These are phyloP conservation scores for Athripsodes cinereus DNA, from an alignment of 2,888 invertebrate species.

Conservation along the genomic window DNA sequence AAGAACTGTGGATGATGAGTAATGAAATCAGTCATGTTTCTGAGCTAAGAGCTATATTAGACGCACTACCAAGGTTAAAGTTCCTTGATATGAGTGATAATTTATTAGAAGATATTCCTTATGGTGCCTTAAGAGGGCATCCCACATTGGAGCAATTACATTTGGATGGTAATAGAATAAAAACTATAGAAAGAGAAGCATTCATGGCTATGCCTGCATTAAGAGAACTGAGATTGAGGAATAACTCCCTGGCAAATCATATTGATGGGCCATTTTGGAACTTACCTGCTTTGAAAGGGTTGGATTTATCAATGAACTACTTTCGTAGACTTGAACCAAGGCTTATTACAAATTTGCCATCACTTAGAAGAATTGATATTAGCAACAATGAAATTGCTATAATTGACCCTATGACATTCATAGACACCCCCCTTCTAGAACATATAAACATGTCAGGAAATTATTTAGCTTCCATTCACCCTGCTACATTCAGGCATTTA, in stretches of 20 bases:
- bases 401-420: conserved; percentile 68
- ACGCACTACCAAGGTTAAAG: conserved; percentile 69
- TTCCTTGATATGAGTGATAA: conserved; percentile 77
- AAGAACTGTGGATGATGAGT: conserved; percentile 69
- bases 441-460: conserved; percentile 76
- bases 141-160: conserved; percentile 74
- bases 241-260: conserved; percentile 73
- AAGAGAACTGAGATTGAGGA: conserved; percentile 72
- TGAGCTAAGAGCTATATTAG: conserved; percentile 67
- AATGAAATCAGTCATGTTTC: conserved; percentile 72
- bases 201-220: conserved; percentile 79
- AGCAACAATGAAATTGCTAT: conserved; percentile 65
- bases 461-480: conserved; percentile 62
- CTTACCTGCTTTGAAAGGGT: conserved; percentile 74
- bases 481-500: conserved; percentile 69
- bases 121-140: conserved; percentile 73
- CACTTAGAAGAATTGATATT: conserved; percentile 68
- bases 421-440: conserved; percentile 66
- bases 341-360: conserved; percentile 68
- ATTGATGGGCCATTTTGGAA: conserved; percentile 77
- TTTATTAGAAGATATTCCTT: conserved; percentile 67
- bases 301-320: conserved; percentile 73
- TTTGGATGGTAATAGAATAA: conserved; percentile 71
- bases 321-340: conserved; percentile 66
- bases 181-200: conserved; percentile 69